Base-by-base conservation (phyloP, 2,113 vertebrate species). In the Microcebus jonahi region DNA sequence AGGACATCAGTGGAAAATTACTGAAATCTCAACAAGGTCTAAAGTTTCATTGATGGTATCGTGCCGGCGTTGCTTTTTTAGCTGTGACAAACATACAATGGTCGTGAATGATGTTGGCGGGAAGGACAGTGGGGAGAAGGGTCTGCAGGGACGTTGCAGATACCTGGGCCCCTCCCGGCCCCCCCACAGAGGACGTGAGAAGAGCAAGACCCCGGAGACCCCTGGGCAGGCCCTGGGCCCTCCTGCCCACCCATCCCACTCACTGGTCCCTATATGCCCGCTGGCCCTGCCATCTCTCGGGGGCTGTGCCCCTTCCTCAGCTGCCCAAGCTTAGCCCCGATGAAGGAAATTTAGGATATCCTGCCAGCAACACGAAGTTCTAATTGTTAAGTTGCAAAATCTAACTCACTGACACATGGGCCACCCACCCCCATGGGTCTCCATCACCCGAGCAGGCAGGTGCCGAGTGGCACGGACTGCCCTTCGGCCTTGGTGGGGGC, bases 31-130 rank as follows among this genome's bases (percentile, higher is more conserved):
- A 5, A 2, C 12, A 6, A 68, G 9, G 76, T 3, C 8, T 31
- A 27, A 18, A 15, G 11, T 13, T 8, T 21, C 0, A 17, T 36
- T 14, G 2, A 14, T 0, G 6, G 59, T 3, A 0, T 5, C 4
- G 6, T 0, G 27, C 4, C n/a, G 3, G 1, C 0, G 29, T 23
- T 12, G 50, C 13, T 50, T 17, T 42, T 29, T 39, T 29, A 3
- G 36, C 3, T 21, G 42, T 14, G 50, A 39, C 85, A 25, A 6
- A 1, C 0, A 4, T n/a, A 13, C 11, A 39, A 0, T 3, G 36
- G 45, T 36, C 4, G 8, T 3, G 2, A 1, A 10, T 20, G 67
- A 17, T 8, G n/a, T 1, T 55, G 13, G 1, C 9, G 5, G 10
- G 0, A n/a, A 7, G 48, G 45, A 31, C 15, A 8, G 11, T 20